Percentiles rank a stretch among this genome's conserved stretches.
Conservation (phyloP, 2,888 invertebrate genomes). For the Leucoma salicis region DNA sequence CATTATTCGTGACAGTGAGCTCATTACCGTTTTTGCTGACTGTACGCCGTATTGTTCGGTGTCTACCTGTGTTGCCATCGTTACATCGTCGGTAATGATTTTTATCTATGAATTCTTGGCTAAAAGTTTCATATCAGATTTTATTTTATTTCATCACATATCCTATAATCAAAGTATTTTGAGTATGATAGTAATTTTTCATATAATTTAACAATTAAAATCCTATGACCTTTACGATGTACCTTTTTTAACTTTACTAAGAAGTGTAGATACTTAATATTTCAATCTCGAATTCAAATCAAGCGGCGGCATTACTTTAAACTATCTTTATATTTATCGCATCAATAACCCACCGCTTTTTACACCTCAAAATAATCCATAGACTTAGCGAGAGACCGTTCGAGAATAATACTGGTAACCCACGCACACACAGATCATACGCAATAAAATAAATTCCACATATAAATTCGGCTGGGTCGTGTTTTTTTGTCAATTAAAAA, state of each 20-base stretch:
- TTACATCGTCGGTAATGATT: conserved; percentile 44
- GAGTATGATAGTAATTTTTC: too few species aligned
- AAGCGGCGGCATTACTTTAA: conserved; percentile 13
- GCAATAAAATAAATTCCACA: conserved; percentile 77
- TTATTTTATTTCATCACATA: too few species aligned
- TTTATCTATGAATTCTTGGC: conserved; percentile 30
- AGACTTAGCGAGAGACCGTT: conserved; percentile 20
- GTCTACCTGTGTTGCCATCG: conserved; percentile 67
- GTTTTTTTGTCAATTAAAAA: conserved; percentile 81
- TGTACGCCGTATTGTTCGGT: conserved; percentile 57
- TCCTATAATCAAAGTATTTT: too few species aligned
- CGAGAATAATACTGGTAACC: conserved; percentile 51
- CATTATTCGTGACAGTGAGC: conserved; percentile 72
- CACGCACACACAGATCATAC: conserved; percentile 54
- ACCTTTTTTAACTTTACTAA: neutral
- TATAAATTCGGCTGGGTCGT: conserved; percentile 67
- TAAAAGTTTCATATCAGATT: conserved; percentile 22
- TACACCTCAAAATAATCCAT: conserved; percentile 20
- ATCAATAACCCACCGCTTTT: conserved; percentile 17
- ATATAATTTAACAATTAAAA: neutral
- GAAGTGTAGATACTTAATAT: conserved; percentile 3
- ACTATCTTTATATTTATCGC: conserved; percentile 17
- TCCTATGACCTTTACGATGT: neutral
- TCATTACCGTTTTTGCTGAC: conserved; percentile 75
- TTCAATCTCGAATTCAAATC: conserved; percentile 11